Base-by-base conservation (phyloP, 2,888 invertebrate species). In the Diaperis boleti region DNA sequence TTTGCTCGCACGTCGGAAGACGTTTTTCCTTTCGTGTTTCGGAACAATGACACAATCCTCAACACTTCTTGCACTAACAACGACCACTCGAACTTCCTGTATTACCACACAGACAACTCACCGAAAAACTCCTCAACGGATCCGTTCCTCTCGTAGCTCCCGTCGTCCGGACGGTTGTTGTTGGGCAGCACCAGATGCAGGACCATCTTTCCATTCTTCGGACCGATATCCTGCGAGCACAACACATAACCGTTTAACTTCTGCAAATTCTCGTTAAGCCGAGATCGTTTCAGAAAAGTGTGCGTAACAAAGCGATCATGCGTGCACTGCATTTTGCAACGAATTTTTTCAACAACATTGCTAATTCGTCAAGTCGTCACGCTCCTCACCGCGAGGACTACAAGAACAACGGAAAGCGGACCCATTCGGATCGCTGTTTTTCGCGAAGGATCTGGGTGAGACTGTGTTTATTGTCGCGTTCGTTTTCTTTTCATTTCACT, bases 141-240 rank as follows among this genome's bases (percentile, higher is more conserved):
- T 1, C 66, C 55, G 20, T 66, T 55, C 1, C 67, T 54, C n/a
- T 68, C 57, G 45, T 69, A 70, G 57, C 68, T 68, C 49, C 66
- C 66, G 37, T 64, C 59, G 3, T 64, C 57, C 42, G 14, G 15
- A 52, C 55, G 31, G 22, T 59, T 67, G 45, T 50, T 64, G 8
- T 76, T 73, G 10, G 81, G 80, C 64, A 79, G 68, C 35, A 79
- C 79, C 72, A 81, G 72, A 71, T 80, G 79, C 59, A 81, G 72
- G 61, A 81, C 80, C 80, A 81, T 80, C 66, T 73, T 77, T 63
- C 75, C 78, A 77, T 78, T 73, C 68, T 76, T 73, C 47, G 65
- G 49, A 5, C 52, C 57, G 20, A 56, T 41, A 22, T 67, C 54
- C 67, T 69, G 67, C 17, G 59, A 67, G 47, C 49, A 64, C 49